phyloP scores from a whole-genome alignment of 2,797 vertebrate genomes.

The Chaetodon trifasciatus region DNA sequence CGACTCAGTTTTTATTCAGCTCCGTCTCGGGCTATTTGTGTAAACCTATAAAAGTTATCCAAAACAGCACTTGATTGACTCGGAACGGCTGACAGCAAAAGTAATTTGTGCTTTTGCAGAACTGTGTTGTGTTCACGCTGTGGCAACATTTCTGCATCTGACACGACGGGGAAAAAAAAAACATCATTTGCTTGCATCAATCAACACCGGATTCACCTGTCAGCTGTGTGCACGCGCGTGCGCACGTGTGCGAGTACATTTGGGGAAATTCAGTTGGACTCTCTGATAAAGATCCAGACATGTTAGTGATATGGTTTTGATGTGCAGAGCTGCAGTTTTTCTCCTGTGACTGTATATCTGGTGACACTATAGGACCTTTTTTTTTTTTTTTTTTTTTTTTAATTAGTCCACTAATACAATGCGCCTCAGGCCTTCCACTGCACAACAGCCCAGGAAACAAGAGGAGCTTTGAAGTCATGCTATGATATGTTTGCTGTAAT shows the following conservation, averaged over 20 bases:
- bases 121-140: conserved; percentile 28
- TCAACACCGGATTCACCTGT: conserved; percentile 63
- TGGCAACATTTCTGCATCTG: conserved; percentile 36
- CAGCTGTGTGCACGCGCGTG: conserved; percentile 36
- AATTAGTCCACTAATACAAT: conserved; percentile 51
- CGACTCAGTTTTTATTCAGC: not conserved
- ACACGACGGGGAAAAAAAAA: conserved; percentile 16
- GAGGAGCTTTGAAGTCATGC: conserved; percentile 58
- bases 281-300: conserved; percentile 41
- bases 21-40: conserved; percentile 24
- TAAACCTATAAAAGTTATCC: conserved; percentile 56
- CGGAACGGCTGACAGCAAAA: conserved; percentile 38
- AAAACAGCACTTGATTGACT: conserved; percentile 40
- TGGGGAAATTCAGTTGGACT: conserved; percentile 41
- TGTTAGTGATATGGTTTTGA: conserved; percentile 17
- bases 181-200: conserved; percentile 60
- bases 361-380: conserved; percentile 33
- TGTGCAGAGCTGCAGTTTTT: conserved; percentile 21
- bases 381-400: conserved; percentile 31
- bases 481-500: conserved; percentile 51
- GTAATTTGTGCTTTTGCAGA: conserved; percentile 54
- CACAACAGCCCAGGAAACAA: conserved; percentile 54
- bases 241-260: conserved; percentile 4
- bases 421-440: conserved; percentile 44
- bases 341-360: conserved; percentile 23